Percentiles rank a stretch among this genome's conserved stretches.
phyloP scores from a whole-genome alignment of 2,113 vertebrate species.

The Dasyprocta punctata region DNA sequence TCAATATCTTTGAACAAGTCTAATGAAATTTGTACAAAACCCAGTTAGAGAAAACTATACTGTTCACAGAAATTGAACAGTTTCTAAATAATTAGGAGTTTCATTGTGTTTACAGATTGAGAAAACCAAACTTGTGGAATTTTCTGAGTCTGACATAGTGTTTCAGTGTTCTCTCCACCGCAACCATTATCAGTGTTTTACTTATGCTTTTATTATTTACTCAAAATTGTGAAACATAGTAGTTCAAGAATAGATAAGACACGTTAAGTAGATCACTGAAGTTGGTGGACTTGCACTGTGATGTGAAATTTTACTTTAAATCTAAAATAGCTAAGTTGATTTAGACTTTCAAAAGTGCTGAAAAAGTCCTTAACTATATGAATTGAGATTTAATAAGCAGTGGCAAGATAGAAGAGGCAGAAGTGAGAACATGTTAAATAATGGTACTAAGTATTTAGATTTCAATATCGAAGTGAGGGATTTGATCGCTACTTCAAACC shows the following conservation, averaged over 20 bases:
- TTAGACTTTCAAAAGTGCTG: background rate
- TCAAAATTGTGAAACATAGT: background rate
- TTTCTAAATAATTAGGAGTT: background rate
- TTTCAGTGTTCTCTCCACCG: background rate
- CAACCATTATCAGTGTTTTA: background rate
- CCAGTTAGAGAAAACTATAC: background rate
- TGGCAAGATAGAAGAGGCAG: background rate
- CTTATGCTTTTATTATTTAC: background rate
- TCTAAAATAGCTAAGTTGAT: background rate
- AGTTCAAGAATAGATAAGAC: background rate
- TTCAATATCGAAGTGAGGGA: background rate
- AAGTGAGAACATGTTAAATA: background rate
- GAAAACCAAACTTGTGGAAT: background rate
- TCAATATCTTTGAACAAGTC: background rate
- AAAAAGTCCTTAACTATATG: background rate
- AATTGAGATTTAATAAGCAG: background rate
- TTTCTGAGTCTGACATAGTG: background rate
- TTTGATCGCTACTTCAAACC: background rate
- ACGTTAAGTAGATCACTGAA: background rate
- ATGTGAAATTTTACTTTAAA: slow-evolving; percentile 28
- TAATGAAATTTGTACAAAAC: background rate
- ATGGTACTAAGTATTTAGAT: background rate
- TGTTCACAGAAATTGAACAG: background rate
- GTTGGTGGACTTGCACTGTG: background rate
- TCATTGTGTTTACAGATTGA: background rate